Evolutionary conservation across 2,113 vertebrate species (phyloP).

Genomic region (Eolophus roseicapilla): DNA sequence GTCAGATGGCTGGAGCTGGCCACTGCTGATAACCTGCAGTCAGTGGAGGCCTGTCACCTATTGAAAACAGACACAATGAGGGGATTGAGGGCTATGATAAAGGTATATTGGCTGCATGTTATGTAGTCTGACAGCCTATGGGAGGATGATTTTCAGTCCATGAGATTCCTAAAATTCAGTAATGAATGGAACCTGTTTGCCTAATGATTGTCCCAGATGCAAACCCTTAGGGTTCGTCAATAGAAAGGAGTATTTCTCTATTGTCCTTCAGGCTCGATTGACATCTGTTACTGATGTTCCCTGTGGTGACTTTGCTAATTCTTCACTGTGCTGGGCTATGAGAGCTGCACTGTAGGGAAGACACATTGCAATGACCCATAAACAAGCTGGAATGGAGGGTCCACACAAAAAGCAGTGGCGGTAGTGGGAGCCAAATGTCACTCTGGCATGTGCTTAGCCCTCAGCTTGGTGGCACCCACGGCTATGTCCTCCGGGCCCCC

Average conservation of each 20-base stretch:
- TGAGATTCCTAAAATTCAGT: background rate
- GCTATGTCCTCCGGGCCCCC: background rate
- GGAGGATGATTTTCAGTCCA: background rate
- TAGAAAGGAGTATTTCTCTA: background rate
- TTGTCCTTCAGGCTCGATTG: background rate
- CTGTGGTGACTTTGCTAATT: background rate
- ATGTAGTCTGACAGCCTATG: background rate
- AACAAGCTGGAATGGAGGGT: background rate
- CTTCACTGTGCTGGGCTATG: fast-evolving
- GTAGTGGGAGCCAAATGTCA: background rate
- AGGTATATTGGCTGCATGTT: background rate
- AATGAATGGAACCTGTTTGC: background rate
- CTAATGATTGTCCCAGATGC: background rate
- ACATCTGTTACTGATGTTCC: background rate
- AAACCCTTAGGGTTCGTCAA: background rate
- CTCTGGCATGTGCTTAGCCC: fast-evolving
- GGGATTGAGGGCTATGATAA: background rate
- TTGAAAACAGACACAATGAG: fast-evolving
- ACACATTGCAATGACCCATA: fast-evolving
- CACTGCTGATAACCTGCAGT: background rate
- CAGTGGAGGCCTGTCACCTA: background rate
- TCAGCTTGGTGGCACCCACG: background rate
- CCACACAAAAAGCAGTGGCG: background rate
- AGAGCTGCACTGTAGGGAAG: background rate
- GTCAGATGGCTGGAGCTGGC: background rate